Base-by-base conservation (phyloP, 2,888 invertebrate species). In the Protonemura montana region DNA sequence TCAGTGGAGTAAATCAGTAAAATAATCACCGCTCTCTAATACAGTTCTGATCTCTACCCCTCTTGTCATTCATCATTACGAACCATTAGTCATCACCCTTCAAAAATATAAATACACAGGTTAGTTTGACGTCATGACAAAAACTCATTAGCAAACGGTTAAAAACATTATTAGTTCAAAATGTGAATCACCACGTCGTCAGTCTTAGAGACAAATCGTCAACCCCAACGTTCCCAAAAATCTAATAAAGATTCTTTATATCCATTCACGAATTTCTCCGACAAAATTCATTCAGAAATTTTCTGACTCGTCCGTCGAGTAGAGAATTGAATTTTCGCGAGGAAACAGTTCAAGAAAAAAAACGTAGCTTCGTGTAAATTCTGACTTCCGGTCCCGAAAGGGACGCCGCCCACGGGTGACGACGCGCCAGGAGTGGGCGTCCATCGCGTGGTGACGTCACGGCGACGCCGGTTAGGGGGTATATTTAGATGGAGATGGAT, bases 361-460 rank as follows among this genome's bases (percentile, higher is more conserved):
- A 59, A 21, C 59, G 16, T 59, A 21, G 59, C 59, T 59, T 10
- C 90, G 90, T 87, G 91, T 91, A 88, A 91, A 91, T 90, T 25
- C 82, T 26, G 85, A 42, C 87, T 86, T 76, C 42, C 26, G 29
- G 77, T 86, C 77, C 28, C 85, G 85, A 86, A 77, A 81, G 25
- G 59, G 25, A n/a, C 82, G 77, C 28, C 41, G 76, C 29, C n/a
- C 59, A 84, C 42, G 76, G 5, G 59, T 16, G 86, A 2, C 42
- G 81, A n/a, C 29, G 30, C 81, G 28, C 3, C 81, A 5, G 78
- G 2, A 25, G 78, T 78, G 78, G 78, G 78, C 78, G 78, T 1
- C 59, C 16, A 13, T 78, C 6, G n/a, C 26, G 78, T 26, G 3
- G 81, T 81, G 81, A 81, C 81, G 81, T 81, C 2, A 81, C 26